phyloP scores from a whole-genome alignment of 2,113 vertebrate species.

The Beaufortia kweichowensis region DNA sequence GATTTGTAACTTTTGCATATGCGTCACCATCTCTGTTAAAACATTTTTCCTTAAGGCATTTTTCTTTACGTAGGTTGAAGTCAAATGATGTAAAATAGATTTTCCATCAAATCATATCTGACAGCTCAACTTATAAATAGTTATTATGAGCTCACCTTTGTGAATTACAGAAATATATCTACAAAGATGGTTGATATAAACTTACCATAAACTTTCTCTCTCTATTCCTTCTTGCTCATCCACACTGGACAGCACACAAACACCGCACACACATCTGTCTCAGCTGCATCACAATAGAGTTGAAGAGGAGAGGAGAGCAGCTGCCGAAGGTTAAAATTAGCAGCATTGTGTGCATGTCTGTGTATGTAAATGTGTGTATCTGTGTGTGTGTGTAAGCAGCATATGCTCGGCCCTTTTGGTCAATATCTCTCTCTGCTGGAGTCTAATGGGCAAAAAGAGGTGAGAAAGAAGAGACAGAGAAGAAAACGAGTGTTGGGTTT shows the following conservation, averaged over 20 bases:
- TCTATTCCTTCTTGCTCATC: neutral
- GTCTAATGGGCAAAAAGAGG: conserved; percentile 48
- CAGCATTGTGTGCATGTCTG: neutral
- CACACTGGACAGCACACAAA: conserved; percentile 19
- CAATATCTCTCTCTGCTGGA: conserved; percentile 50
- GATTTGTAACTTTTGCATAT: no score
- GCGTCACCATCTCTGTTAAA: no score
- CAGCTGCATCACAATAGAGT: conserved; percentile 40
- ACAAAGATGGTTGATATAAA: no score
- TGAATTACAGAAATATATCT: no score
- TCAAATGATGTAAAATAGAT: no score
- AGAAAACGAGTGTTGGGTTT: conserved; percentile 17
- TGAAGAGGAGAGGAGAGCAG: conserved; percentile 48
- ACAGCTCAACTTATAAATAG: no score
- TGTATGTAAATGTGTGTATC: neutral
- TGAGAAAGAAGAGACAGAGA: conserved; percentile 38
- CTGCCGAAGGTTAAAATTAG: conserved; percentile 56
- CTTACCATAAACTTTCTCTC: neutral
- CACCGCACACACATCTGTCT: conserved; percentile 47
- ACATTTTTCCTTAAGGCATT: no score
- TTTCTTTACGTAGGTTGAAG: no score
- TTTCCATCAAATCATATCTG: no score
- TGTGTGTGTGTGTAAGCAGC: conserved; percentile 16
- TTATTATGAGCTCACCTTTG: no score
- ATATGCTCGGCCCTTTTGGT: conserved; percentile 45